Conservation (phyloP, 2,113 vertebrate genomes). For the Panurus biarmicus region DNA sequence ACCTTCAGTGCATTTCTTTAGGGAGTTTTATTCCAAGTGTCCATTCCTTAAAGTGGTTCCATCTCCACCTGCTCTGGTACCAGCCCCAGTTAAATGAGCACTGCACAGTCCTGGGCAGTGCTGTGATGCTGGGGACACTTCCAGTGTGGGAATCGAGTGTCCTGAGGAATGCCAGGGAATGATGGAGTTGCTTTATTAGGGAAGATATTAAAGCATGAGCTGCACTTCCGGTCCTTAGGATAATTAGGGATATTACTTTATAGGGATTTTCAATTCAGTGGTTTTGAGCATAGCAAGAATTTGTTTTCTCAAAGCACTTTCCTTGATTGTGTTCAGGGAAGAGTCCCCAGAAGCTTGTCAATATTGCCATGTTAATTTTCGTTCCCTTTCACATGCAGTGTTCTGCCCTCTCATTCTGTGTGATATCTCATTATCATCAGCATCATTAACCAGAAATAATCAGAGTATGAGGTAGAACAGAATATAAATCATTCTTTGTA, state of each 20-base stretch:
- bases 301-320: neutral
- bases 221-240: neutral
- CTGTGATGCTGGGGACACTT: neutral
- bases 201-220: neutral
- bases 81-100: accelerated
- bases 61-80: neutral
- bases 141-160: neutral
- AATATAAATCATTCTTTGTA: neutral
- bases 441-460: neutral
- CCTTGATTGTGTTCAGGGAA: neutral
- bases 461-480: neutral
- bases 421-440: neutral
- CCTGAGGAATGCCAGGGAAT: neutral
- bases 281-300: neutral
- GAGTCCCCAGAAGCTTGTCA: neutral
- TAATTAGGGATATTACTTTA: neutral
- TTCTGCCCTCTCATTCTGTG: neutral
- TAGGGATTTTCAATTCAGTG: neutral
- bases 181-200: neutral
- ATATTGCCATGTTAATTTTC: neutral
- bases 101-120: neutral
- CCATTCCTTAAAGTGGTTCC: neutral
- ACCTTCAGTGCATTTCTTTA: neutral
- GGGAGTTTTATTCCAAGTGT: neutral
- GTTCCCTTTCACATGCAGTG: neutral